A percentile compares a stretch with the other conserved stretches of the same genome.
Conservation (phyloP, 2,113 vertebrate species). For the Euleptes europaea region DNA sequence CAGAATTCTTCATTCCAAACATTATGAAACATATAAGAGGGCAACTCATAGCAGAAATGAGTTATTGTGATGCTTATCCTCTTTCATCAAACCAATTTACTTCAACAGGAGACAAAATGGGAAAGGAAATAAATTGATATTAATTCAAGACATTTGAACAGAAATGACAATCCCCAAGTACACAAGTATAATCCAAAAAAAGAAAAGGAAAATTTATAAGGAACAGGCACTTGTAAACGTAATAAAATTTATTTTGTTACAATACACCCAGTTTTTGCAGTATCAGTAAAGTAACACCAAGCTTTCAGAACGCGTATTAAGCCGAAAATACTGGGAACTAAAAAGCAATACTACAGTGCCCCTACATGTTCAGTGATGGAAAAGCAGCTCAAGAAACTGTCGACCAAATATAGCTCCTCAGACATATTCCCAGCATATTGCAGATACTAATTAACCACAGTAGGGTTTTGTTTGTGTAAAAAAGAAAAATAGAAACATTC, state of each 20-base stretch:
- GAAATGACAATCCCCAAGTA: background rate
- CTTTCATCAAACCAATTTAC: background rate
- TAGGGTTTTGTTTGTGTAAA: background rate
- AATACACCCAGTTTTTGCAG: background rate
- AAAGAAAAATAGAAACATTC: background rate
- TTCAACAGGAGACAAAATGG: background rate
- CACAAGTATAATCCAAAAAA: background rate
- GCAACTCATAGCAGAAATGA: background rate
- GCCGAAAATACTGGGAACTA: conserved; percentile 20
- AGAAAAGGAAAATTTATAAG: conserved; percentile 24
- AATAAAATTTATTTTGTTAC: background rate
- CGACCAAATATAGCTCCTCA: background rate
- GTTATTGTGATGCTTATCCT: background rate
- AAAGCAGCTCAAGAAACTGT: conserved; percentile 50
- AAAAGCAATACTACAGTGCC: conserved; percentile 72
- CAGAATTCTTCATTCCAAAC: background rate
- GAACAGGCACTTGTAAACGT: background rate
- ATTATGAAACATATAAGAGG: background rate
- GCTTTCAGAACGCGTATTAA: conserved; percentile 21
- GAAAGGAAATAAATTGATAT: background rate
- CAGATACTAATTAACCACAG: background rate
- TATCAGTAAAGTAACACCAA: background rate
- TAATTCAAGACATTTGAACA: background rate
- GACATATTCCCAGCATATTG: background rate
- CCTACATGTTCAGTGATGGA: conserved; percentile 69